Evolutionary conservation across 2,888 invertebrate genomes (phyloP).

Genomic region (Trimorus sp.): DNA sequence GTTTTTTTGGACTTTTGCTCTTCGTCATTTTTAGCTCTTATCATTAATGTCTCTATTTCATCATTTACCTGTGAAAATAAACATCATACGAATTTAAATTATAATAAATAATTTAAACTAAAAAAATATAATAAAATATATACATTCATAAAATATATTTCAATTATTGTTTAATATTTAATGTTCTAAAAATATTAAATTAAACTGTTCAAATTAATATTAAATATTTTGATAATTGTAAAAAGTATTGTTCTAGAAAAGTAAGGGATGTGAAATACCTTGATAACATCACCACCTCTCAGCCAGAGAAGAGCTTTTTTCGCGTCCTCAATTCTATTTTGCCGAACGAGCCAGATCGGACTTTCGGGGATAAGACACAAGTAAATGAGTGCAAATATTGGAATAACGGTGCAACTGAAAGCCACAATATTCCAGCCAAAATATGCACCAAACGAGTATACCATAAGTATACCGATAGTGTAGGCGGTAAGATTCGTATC

Average conservation of each 20-base stretch:
- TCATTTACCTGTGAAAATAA: constrained; percentile 68
- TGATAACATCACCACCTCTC: constrained; percentile 83
- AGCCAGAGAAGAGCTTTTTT: constrained; percentile 84
- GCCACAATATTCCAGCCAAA: constrained; percentile 88
- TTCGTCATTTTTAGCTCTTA: constrained; percentile 70
- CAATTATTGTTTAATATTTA: too few relatives aligned
- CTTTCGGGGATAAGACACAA: constrained; percentile 88
- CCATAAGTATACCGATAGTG: constrained; percentile 88
- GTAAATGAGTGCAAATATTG: constrained; percentile 84
- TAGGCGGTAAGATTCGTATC: constrained; percentile 90
- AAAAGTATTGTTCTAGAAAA: not conserved
- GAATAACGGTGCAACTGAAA: constrained; percentile 84
- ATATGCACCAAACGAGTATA: constrained; percentile 87
- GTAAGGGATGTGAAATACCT: constrained; percentile 73
- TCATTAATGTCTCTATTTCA: constrained; percentile 72
- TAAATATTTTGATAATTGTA: not conserved
- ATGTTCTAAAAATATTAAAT: too few relatives aligned
- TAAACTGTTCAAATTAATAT: not conserved
- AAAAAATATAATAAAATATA: too few relatives aligned
- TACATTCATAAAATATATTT: too few relatives aligned
- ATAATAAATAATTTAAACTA: too few relatives aligned
- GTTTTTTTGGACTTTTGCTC: constrained; percentile 62
- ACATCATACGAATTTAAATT: too few relatives aligned
- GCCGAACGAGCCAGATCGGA: constrained; percentile 88
- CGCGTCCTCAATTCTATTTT: constrained; percentile 83